Conservation (phyloP, 1,140 invertebrate species). For the Lasioglossum baleicum region DNA sequence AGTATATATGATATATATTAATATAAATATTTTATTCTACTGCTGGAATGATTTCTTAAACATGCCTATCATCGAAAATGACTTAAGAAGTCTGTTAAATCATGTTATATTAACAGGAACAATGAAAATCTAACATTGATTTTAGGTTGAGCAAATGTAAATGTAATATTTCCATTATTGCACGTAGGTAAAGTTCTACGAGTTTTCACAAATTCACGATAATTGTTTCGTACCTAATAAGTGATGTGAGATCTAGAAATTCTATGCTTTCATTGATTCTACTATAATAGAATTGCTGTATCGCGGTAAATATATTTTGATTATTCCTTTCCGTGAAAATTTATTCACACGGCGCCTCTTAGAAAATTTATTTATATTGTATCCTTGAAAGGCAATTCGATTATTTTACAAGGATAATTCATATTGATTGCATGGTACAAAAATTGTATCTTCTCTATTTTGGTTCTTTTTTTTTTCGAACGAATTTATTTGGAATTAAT, state of each 20-base stretch:
- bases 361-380: constrained; percentile 10
- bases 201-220: no score
- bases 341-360: background rate
- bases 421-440: background rate
- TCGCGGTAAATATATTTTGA: constrained; percentile 15
- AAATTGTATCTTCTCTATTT: background rate
- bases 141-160: no score
- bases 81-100: no score
- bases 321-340: constrained; percentile 16
- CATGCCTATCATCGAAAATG: no score
- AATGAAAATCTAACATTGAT: no score
- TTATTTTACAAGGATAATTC: constrained; percentile 2
- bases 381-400: background rate
- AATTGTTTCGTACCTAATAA: no score
- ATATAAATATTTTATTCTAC: no score
- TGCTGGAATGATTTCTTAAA: no score
- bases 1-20: no score
- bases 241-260: background rate
- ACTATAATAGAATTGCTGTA: constrained; percentile 34
- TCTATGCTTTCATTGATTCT: background rate
- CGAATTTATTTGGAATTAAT: background rate
- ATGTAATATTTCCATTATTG: no score
- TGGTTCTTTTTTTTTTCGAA: background rate
- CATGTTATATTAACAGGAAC: no score
- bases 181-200: no score